Evolutionary conservation across 2,888 invertebrate species (phyloP), one percentile per base, ranked within the genome.

Genomic region (Pharmacophagus antenor): DNA sequence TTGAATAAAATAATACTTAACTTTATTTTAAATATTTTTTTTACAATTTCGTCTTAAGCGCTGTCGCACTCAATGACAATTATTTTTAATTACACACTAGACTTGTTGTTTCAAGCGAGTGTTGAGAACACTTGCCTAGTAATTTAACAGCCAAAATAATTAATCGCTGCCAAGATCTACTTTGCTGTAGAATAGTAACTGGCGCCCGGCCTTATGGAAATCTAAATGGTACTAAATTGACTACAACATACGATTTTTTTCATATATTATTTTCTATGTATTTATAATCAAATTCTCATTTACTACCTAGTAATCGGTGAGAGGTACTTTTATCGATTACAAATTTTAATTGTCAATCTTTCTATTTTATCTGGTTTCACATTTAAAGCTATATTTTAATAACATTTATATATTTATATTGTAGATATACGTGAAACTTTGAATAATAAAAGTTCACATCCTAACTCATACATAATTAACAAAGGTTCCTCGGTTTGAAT

Each of bases 11-110:
- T n/a, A n/a, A 6, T 10, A n/a, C 3, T 37, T 37, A 15, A 4
- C n/a, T 37, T 3, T 4, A 8, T 4, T 37, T 15, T 37, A 8
- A n/a, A 37, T 37, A 37, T n/a, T 37, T 37, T 37, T n/a, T 37
- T 37, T n/a, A 37, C 37, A n/a, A 37, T 37, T 37, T 37, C 37
- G n/a, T 37, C 15, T 8, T 37, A 69, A 65, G 66, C 74, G 74
- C 73, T 72, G 76, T 80, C 80, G 72, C 67, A 68, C 62, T 65
- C 79, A 82, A 82, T 85, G 79, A 79, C 70, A 77, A 85, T 84
- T 81, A 81, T 72, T 74, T 73, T 72, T 80, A 83, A 85, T 82
- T 75, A 79, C 70, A 58, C 59, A 62, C 62, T 62, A 57, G 65
- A 63, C 64, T 64, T 64, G 60, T 62, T 64, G 63, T 62, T 63